A percentile compares a stretch with the other conserved stretches of the same genome.
These are phyloP conservation scores for Eulithis testata DNA, from an alignment of 2,888 invertebrate species.

Conservation along the genomic window DNA sequence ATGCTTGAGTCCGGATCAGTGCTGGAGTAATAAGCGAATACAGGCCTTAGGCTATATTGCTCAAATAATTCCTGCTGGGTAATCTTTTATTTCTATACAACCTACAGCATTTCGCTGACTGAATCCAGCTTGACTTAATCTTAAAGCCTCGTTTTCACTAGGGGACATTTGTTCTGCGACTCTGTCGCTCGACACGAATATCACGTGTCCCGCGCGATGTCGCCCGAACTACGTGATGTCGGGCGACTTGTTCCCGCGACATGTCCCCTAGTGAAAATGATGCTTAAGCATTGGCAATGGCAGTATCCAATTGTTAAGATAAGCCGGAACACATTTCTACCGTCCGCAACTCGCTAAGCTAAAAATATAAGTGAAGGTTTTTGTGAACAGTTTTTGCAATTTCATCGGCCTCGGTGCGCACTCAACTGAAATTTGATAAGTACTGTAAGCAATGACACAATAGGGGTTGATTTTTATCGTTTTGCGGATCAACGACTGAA, in stretches of 20 bases:
- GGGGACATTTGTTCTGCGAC: no score
- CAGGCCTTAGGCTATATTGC: no score
- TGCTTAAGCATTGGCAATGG: background rate
- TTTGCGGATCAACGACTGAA: conserved; percentile 6
- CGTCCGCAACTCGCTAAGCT: conserved; percentile 25
- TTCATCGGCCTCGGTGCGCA: conserved; percentile 26
- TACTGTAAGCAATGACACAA: conserved; percentile 9
- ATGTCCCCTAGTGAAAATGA: no score
- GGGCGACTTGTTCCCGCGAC: no score
- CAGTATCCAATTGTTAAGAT: conserved; percentile 40
- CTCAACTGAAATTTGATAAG: conserved; percentile 25
- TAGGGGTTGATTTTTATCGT: conserved; percentile 23
- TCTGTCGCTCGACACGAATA: no score
- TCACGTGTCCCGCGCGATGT: no score
- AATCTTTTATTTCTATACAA: background rate
- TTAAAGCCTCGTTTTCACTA: no score
- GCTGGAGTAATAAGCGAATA: no score
- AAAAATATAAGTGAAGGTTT: conserved; percentile 42
- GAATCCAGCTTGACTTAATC: background rate
- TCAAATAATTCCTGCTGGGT: no score
- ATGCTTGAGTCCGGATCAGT: no score
- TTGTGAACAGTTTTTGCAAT: conserved; percentile 27
- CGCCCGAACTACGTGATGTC: no score
- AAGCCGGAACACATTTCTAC: conserved; percentile 37
- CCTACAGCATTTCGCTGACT: background rate